phyloP scores from a whole-genome alignment of 2,797 vertebrate genomes.

The Petrocephalus schoutedeni region DNA sequence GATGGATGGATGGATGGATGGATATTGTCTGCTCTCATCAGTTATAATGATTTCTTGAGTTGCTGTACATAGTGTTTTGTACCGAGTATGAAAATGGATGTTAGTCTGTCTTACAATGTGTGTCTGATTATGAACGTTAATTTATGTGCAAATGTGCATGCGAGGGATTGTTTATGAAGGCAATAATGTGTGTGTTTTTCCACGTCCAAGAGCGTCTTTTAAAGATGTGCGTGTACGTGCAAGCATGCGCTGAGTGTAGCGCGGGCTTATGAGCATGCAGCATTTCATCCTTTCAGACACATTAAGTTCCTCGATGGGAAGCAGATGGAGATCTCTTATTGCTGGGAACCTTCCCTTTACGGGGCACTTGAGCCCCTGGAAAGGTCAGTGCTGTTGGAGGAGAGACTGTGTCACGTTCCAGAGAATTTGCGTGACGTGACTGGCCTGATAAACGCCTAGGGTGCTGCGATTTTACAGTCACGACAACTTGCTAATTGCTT shows the following conservation, averaged over 20 bases:
- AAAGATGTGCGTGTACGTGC: conserved; percentile 18
- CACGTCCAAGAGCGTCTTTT: neutral
- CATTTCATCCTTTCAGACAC: conserved; percentile 25
- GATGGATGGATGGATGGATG: neutral
- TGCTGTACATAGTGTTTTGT: neutral
- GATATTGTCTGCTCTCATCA: neutral
- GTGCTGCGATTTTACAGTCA: neutral
- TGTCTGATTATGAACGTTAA: neutral
- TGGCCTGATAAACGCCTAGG: neutral
- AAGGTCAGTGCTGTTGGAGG: conserved; percentile 21
- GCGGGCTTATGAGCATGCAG: neutral
- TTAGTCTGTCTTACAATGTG: neutral
- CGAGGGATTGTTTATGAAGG: neutral
- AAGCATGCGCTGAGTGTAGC: neutral
- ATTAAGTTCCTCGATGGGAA: conserved; percentile 40
- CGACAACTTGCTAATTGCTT: neutral
- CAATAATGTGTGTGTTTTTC: conserved; percentile 6
- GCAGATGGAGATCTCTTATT: conserved; percentile 38
- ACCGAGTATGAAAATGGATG: neutral
- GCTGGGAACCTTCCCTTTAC: conserved; percentile 32
- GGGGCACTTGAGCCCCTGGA: neutral
- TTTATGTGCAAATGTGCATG: neutral
- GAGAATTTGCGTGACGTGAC: neutral
- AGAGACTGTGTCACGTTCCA: neutral
- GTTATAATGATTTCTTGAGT: neutral